Evolutionary conservation across 2,797 vertebrate genomes (phyloP).

Genomic region (Ctenopoma kingsleyae): DNA sequence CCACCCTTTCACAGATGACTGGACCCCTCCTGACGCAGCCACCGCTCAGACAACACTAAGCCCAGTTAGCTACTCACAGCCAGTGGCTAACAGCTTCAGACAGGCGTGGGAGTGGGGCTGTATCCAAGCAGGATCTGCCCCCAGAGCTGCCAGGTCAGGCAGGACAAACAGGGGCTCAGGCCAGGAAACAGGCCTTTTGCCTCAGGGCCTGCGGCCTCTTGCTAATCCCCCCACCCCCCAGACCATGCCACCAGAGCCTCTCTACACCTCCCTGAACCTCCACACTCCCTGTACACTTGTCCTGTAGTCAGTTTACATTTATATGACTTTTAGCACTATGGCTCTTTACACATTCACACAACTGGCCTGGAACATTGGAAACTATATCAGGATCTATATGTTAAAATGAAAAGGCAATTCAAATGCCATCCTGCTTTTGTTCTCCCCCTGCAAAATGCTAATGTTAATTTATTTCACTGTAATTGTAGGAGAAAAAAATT

Average conservation of each 20-base stretch:
- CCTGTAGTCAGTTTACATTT: background rate
- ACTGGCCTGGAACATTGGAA: background rate
- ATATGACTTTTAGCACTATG: background rate
- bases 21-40: slow-evolving; percentile 71
- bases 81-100: slow-evolving; percentile 96
- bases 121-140: slow-evolving; percentile 92
- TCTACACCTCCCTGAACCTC: slow-evolving; percentile 60
- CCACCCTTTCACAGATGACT: slow-evolving; percentile 51
- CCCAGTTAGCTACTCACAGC: slow-evolving; percentile 89
- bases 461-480: too few relatives aligned
- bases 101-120: slow-evolving; percentile 95
- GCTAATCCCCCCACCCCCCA: slow-evolving; percentile 89
- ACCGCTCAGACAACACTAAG: slow-evolving; percentile 86
- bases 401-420: background rate
- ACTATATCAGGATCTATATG: background rate
- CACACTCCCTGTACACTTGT: background rate
- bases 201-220: slow-evolving; percentile 91
- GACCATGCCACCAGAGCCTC: slow-evolving; percentile 56
- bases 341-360: background rate
- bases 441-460: too few relatives aligned
- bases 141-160: slow-evolving; percentile 97
- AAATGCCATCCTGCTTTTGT: background rate
- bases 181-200: slow-evolving; percentile 89
- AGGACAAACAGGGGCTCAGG: slow-evolving; percentile 95
- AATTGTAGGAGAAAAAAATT: background rate